These are phyloP conservation scores for Rhynchomys soricoides DNA, from an alignment of 2,113 vertebrate genomes.

Conservation along the genomic window DNA sequence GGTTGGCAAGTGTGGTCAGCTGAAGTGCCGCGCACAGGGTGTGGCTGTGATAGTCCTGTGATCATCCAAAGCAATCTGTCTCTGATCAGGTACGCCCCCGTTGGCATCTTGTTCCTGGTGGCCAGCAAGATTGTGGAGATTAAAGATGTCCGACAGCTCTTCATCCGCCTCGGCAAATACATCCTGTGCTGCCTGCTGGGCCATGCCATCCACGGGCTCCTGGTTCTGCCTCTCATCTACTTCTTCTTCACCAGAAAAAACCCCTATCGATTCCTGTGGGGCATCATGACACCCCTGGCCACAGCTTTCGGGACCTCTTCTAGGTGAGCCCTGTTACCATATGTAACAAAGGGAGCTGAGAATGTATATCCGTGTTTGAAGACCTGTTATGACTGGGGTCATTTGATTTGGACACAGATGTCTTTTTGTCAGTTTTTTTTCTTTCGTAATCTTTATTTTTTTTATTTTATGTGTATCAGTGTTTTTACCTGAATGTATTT, in stretches of 20 bases:
- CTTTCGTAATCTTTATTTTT: background rate
- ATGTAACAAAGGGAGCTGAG: background rate
- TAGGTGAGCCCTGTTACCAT: constrained; percentile 84
- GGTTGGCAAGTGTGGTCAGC: background rate
- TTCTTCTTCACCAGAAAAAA: constrained; percentile 92
- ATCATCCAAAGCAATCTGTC: background rate
- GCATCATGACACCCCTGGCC: constrained; percentile 90
- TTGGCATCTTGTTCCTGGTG: constrained; percentile 96
- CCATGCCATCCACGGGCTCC: constrained; percentile 90
- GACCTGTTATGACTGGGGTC: background rate
- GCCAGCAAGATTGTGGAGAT: constrained; percentile 94
- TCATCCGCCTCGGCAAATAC: constrained; percentile 92
- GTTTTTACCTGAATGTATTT: background rate
- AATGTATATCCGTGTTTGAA: background rate
- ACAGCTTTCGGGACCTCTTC: constrained; percentile 95
- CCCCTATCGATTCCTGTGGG: constrained; percentile 93
- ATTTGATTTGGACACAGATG: background rate
- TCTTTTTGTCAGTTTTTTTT: background rate
- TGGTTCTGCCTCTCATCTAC: constrained; percentile 92
- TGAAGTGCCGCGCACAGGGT: background rate
- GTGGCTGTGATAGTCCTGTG: background rate
- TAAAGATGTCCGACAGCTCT: constrained; percentile 88
- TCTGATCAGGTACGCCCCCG: constrained; percentile 91
- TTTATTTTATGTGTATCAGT: background rate
- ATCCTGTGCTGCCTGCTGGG: constrained; percentile 92